Evolutionary conservation across 2,888 invertebrate species (phyloP), one percentile per base, ranked within the genome.

Genomic region (Marronus borbonicus): DNA sequence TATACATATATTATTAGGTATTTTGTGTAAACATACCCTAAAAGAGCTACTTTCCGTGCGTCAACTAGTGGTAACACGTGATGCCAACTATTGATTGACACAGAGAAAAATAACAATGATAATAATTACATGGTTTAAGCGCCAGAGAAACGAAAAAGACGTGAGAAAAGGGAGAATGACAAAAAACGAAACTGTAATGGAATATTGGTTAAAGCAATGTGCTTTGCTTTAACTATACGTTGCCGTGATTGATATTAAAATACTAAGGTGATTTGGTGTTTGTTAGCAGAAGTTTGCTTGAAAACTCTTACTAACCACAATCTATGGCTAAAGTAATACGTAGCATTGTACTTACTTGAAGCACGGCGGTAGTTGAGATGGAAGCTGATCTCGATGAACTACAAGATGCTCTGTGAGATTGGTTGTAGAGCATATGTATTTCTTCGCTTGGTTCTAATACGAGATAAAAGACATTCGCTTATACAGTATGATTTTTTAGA

Each of bases 301-400:
- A 31, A 31, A 31, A 31, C 31, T 31, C 31, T 31, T 31, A 31
- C 31, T 31, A 31, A 31, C 31, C 31, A 3, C 31, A 31, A 31
- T 31, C 31, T 31, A 31, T 31, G 31, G 31, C 5, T 31, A 31
- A 24, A 24, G 44, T 44, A 44, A 24, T 24, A 24, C 24, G 31
- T 4, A 31, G 31, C 8, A 8, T 8, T 12, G 55, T 52, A 80
- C 79, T 80, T 81, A 87, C 87, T 80, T 87, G 88, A 78, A 88
- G 81, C 36, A 86, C 86, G 14, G 86, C 86, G 72, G 82, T 84
- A 1, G 86, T 85, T 36, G 87, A 86, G 66, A 88, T 88, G 39
- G 88, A 88, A 10, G 87, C 87, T 2, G 88, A 88, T 80, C 87
- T 83, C 5, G 88, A 85, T 1, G 87, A 88, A 75, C 86, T 85